phyloP scores from a whole-genome alignment of 2,888 invertebrate genomes.

The Dascillus cervinus region DNA sequence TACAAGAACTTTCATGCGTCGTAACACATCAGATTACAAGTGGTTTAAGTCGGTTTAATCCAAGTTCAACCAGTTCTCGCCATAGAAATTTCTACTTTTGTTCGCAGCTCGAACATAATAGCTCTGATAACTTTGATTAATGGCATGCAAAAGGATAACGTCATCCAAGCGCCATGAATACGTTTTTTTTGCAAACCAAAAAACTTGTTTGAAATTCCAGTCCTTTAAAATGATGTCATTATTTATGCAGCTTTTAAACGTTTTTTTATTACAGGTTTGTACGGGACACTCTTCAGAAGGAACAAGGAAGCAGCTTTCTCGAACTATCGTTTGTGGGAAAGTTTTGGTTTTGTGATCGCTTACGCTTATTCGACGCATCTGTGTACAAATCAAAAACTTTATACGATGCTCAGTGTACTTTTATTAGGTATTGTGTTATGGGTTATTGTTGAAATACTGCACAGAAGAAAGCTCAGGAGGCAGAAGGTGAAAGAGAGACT shows the following conservation, averaged over 20 bases:
- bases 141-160: too few species aligned
- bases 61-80: too few species aligned
- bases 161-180: too few species aligned
- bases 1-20: too few species aligned
- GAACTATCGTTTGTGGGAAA: conserved; percentile 86
- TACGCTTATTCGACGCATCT: conserved; percentile 84
- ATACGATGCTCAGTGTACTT: conserved; percentile 73
- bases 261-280: conserved; percentile 56
- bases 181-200: too few species aligned
- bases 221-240: too few species aligned
- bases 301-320: conserved; percentile 91
- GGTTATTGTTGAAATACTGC: conserved; percentile 70
- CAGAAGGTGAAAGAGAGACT: conserved; percentile 56
- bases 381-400: conserved; percentile 79
- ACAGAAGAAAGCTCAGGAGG: conserved; percentile 71
- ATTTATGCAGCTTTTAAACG: conserved; percentile 3
- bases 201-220: too few species aligned
- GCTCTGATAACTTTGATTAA: too few species aligned
- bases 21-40: too few species aligned
- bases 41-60: too few species aligned
- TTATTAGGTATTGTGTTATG: conserved; percentile 70
- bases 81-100: too few species aligned
- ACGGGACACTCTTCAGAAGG: conserved; percentile 77
- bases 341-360: conserved; percentile 81
- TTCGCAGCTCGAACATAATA: too few species aligned